phyloP scores from a whole-genome alignment of 2,113 vertebrate species.

The Boleophthalmus pectinirostris region DNA sequence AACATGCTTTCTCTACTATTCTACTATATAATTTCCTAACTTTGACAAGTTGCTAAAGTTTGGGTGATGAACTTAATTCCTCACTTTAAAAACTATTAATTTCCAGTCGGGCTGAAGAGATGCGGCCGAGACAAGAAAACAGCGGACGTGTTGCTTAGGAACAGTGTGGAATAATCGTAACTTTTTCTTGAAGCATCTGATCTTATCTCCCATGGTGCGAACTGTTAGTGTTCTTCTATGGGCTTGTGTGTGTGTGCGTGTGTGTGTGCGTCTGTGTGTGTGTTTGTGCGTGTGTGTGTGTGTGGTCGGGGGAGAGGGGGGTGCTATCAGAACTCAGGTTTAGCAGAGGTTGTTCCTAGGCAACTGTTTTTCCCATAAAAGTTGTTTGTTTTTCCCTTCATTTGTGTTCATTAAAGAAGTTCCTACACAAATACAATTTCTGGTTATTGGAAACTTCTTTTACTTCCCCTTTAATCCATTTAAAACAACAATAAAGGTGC shows the following conservation, averaged over 20 bases:
- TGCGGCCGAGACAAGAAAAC: conserved; percentile 45
- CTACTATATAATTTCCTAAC: conserved; percentile 19
- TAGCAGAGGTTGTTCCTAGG: conserved; percentile 73
- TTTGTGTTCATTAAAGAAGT: conserved; percentile 44
- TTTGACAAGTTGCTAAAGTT: conserved; percentile 43
- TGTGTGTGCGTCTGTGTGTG: conserved; percentile 10
- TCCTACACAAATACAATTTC: conserved; percentile 17
- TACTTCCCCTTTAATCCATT: not conserved
- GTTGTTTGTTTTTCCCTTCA: conserved; percentile 50
- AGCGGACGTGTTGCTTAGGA: conserved; percentile 74
- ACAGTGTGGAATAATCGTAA: conserved; percentile 72
- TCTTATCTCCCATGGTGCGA: conserved; percentile 63
- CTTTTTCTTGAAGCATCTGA: conserved; percentile 70
- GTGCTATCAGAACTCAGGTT: conserved; percentile 49
- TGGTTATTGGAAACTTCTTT: conserved; percentile 28
- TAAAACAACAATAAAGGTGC: not conserved
- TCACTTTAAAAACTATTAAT: conserved; percentile 48
- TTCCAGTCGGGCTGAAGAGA: conserved; percentile 34
- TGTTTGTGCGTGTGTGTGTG: conserved; percentile 11
- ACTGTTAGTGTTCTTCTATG: conserved; percentile 24
- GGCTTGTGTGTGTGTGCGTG: conserved; percentile 26
- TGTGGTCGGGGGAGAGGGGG: not conserved
- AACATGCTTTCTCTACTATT: not conserved
- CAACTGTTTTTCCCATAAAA: conserved; percentile 60
- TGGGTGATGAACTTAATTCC: conserved; percentile 48